Conservation (phyloP, 2,888 invertebrate genomes). For the Ditylenchus weischeri region DNA sequence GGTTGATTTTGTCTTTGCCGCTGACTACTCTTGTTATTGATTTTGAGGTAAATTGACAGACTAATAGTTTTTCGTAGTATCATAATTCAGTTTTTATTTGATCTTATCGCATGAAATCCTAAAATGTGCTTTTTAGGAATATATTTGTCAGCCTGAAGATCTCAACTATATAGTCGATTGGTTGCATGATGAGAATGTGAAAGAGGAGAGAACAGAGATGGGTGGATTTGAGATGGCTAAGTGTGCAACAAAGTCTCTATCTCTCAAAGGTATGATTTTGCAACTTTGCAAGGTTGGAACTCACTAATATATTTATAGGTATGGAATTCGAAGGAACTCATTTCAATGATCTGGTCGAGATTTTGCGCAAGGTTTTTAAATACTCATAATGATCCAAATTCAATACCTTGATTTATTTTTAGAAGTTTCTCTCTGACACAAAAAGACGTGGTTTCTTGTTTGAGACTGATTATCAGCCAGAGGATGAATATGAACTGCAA, state of each 20-base stretch:
- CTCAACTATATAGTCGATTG: constrained; percentile 3
- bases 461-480: constrained; percentile 11
- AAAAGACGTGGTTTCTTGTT: not conserved
- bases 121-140: not conserved
- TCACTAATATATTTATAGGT: not conserved
- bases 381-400: not conserved
- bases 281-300: too few species aligned
- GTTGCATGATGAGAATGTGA: constrained; percentile 8
- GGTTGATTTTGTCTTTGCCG: not conserved
- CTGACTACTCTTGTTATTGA: constrained; percentile 10
- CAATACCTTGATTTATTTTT: not conserved
- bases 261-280: too few species aligned
- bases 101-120: too few species aligned
- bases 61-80: not conserved
- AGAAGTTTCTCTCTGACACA: constrained; percentile 1
- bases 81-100: too few species aligned
- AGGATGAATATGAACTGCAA: not conserved
- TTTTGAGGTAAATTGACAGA: not conserved
- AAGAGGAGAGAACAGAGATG: not conserved
- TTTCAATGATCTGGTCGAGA: not conserved
- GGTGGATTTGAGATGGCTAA: not conserved
- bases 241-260: too few species aligned
- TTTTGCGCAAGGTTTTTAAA: not conserved
- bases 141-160: constrained; percentile 7
- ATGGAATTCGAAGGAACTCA: not conserved